Conservation (phyloP, 2,888 invertebrate species). For the Pandemis heparana region DNA sequence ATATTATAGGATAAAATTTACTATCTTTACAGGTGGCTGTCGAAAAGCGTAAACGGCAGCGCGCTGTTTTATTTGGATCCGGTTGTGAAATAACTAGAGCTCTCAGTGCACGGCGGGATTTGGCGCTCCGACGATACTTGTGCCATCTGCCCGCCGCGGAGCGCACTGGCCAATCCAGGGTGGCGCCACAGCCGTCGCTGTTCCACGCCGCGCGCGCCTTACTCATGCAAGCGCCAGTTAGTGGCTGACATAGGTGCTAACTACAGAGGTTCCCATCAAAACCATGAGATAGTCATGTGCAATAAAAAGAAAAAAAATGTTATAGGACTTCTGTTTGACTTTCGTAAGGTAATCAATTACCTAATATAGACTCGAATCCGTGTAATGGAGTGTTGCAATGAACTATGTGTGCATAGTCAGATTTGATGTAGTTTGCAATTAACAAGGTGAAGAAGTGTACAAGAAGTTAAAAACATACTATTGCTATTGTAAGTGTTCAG, state of each 20-base stretch:
- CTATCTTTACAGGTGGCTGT: slow-evolving; percentile 83
- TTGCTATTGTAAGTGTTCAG: not conserved
- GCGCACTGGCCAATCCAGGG: slow-evolving; percentile 79
- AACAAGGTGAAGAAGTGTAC: slow-evolving; percentile 3
- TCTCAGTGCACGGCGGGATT: slow-evolving; percentile 91
- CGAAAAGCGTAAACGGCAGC: slow-evolving; percentile 85
- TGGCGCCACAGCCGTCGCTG: slow-evolving; percentile 77
- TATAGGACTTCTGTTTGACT: not conserved
- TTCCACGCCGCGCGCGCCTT: slow-evolving; percentile 84
- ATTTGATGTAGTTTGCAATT: not conserved
- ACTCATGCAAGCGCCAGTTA: slow-evolving; percentile 77
- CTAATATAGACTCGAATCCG: not conserved
- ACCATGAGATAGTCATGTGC: slow-evolving; percentile 3
- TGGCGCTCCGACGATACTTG: slow-evolving; percentile 89
- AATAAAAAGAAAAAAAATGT: slow-evolving; percentile 11
- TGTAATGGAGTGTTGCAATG: slow-evolving; percentile 28
- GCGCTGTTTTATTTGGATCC: slow-evolving; percentile 89
- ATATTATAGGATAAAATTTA: slow-evolving; percentile 8
- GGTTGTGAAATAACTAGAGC: slow-evolving; percentile 92
- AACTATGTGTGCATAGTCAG: slow-evolving; percentile 45
- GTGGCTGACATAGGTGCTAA: slow-evolving; percentile 66
- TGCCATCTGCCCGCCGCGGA: slow-evolving; percentile 89
- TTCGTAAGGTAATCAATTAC: not conserved
- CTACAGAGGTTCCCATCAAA: slow-evolving; percentile 41
- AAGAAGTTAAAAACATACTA: not conserved